A percentile compares a stretch with the other conserved stretches of the same genome.
phyloP scores from a whole-genome alignment of 2,113 vertebrate species.

The Hydrolagus affinis region DNA sequence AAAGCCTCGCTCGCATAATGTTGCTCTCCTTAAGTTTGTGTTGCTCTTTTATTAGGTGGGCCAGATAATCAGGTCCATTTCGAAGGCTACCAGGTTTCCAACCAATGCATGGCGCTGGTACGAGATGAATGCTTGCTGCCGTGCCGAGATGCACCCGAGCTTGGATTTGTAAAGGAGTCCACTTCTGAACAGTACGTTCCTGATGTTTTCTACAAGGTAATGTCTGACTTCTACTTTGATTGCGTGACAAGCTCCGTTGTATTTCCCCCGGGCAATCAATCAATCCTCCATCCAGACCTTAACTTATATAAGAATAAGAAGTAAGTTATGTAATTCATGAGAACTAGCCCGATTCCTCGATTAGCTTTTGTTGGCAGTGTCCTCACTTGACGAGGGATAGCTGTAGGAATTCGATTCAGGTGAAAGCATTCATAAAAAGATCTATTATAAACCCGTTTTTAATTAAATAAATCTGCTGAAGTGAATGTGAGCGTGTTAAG shows the following conservation, averaged over 20 bases:
- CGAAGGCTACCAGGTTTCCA: constrained; percentile 95
- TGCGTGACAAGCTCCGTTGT: too few relatives aligned
- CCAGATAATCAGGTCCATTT: constrained; percentile 98
- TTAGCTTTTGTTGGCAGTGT: neutral
- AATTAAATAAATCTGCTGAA: constrained; percentile 1
- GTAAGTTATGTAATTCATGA: neutral
- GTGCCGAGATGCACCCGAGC: constrained; percentile 82
- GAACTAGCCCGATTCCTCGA: too few relatives aligned
- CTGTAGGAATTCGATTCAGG: neutral
- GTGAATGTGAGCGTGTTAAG: neutral
- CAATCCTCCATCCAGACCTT: neutral
- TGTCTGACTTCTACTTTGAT: neutral
- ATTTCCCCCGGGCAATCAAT: neutral
- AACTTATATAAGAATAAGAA: neutral
- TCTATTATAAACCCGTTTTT: neutral
- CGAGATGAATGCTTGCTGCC: constrained; percentile 89
- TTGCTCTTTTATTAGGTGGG: constrained; percentile 63
- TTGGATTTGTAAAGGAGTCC: constrained; percentile 93
- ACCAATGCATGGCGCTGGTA: constrained; percentile 97
- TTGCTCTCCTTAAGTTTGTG: neutral
- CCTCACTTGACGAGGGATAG: neutral
- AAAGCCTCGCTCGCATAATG: too few relatives aligned
- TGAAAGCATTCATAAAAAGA: neutral
- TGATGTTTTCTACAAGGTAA: constrained; percentile 95
- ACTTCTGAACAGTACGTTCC: constrained; percentile 94